A percentile compares a stretch with the other conserved stretches of the same genome.
These are phyloP conservation scores for Falco rusticolus DNA, from an alignment of 2,797 vertebrate species.

Conservation along the genomic window DNA sequence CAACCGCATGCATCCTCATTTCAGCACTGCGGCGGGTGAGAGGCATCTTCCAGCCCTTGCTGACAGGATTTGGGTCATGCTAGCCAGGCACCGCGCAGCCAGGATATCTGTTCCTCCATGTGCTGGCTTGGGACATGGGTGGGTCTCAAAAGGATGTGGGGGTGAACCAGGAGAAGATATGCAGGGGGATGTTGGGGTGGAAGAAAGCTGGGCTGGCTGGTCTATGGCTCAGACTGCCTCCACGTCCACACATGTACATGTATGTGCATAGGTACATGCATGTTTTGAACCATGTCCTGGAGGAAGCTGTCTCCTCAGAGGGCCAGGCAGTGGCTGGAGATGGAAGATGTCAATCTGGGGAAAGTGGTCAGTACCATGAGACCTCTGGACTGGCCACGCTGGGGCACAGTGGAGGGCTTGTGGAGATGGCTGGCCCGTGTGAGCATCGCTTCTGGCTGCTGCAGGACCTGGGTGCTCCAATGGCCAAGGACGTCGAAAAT, in stretches of 20 bases:
- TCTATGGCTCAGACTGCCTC: fast-evolving
- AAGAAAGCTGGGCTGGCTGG: background rate
- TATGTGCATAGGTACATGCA: no score
- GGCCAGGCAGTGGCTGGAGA: background rate
- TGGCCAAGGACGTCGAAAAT: background rate
- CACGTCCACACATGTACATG: background rate
- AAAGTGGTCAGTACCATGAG: background rate
- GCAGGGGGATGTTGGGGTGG: background rate
- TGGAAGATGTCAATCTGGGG: background rate
- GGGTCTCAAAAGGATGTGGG: background rate
- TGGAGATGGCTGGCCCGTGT: fast-evolving
- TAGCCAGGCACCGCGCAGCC: background rate
- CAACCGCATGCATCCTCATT: background rate
- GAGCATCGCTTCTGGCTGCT: background rate
- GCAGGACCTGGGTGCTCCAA: background rate
- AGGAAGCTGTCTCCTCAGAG: background rate
- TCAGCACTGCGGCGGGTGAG: background rate
- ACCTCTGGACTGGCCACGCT: background rate
- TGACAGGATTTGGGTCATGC: constrained; percentile 33
- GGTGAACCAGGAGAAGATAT: background rate
- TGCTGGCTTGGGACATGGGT: background rate
- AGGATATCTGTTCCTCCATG: background rate
- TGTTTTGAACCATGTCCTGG: background rate
- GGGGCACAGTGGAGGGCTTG: background rate
- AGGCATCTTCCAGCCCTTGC: background rate